These are phyloP conservation scores for Himalopsyche japonica DNA, from an alignment of 2,888 invertebrate species.

Conservation along the genomic window DNA sequence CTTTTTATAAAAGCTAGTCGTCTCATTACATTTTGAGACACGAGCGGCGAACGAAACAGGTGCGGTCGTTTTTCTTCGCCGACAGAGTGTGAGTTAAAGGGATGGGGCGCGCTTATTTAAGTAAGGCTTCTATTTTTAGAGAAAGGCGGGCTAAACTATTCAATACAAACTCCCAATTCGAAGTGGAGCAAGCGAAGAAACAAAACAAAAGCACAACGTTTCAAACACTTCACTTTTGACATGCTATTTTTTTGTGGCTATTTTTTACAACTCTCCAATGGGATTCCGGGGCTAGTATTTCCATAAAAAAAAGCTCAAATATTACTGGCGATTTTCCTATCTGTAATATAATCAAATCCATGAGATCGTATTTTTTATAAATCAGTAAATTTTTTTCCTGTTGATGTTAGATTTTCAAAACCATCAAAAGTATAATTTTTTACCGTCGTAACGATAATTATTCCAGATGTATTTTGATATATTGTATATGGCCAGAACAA, in stretches of 20 bases:
- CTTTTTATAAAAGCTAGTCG: not conserved
- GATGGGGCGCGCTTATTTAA: not conserved
- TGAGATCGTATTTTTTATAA: no score
- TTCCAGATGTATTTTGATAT: no score
- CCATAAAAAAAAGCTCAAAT: no score
- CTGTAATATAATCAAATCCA: no score
- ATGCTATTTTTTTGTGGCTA: not conserved
- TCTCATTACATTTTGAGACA: not conserved
- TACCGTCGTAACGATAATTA: no score
- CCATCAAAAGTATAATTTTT: no score
- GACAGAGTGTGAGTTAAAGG: not conserved
- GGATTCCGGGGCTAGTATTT: no score
- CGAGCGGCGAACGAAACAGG: not conserved
- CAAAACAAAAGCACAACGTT: not conserved
- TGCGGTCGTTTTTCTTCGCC: not conserved
- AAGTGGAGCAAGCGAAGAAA: not conserved
- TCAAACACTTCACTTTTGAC: not conserved
- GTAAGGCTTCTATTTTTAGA: constrained; percentile 13
- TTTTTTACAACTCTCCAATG: no score
- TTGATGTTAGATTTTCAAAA: no score
- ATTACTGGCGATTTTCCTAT: no score
- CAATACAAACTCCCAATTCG: constrained; percentile 1
- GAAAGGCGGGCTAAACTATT: constrained; percentile 9
- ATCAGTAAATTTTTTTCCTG: no score
- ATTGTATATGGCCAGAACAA: no score